Base-by-base conservation (phyloP, 2,797 vertebrate species). In the Spea hammondii region DNA sequence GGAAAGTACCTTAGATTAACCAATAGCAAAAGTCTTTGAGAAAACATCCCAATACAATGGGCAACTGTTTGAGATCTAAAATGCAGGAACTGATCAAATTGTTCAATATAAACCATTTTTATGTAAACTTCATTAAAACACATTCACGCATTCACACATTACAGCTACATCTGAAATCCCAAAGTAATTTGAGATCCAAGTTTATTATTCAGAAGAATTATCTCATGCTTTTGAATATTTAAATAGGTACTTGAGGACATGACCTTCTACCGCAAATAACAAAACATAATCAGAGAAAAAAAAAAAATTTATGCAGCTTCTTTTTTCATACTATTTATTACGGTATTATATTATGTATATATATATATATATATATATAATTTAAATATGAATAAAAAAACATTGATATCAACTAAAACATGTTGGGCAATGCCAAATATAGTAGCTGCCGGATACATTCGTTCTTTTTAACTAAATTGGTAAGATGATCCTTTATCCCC, bases 171-270 rank as follows among this genome's bases (percentile, higher is more conserved):
- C 32, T 62, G n/a, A 62, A 62, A 62, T 32, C 59, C 59, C 12
- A n/a, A 62, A 62, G 59, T 17, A 62, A 62, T 47, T 48, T 67
- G 65, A 67, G 65, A 49, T 6, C 2, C 13, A n/a, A 49, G 45
- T 66, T 67, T 67, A 11, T 67, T 14, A 48, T 67, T 67, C 65
- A 67, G 45, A 12, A 13, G 65, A 67, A 67, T 67, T 67, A 67
- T 67, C 10, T 67, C 46, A 67, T 67, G 1, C 65, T 67, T 4
- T 48, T 67, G 65, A 67, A 67, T 67, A 67, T 48, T 67, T 67
- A 67, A 67, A 49, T 49, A 13, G 32, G 12, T 67, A 67, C 46
- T 45, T 67, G 6, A 49, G 65, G 47, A n/a, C 65, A 49, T 49
- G 46, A 67, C 65, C 65, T 67, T 62, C 8, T 12, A 10, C 12